A percentile compares a stretch with the other conserved stretches of the same genome.
Conservation (phyloP, 2,113 vertebrate species). For the Aix galericulata region DNA sequence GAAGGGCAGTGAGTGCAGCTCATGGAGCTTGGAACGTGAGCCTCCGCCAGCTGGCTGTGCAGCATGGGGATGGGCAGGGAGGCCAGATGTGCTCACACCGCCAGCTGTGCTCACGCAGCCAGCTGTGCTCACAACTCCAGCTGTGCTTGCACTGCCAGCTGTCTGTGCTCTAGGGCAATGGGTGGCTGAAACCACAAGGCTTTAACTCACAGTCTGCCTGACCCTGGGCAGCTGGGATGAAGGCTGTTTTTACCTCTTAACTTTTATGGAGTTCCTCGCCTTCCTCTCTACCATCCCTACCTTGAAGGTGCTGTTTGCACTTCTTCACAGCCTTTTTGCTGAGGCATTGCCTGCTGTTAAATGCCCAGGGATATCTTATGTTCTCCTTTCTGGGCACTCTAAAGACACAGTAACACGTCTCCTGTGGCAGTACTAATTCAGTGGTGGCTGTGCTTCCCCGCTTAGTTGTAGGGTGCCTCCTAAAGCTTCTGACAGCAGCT, state of each 20-base stretch:
- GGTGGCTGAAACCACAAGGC: background rate
- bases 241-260: background rate
- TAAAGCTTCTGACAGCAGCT: background rate
- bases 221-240: background rate
- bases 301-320: background rate
- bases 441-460: background rate
- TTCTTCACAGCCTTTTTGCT: background rate
- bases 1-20: background rate
- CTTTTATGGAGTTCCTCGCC: background rate
- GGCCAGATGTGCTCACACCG: background rate
- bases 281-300: background rate
- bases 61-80: background rate
- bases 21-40: rapidly evolving
- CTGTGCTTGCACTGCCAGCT: background rate
- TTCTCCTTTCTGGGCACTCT: background rate
- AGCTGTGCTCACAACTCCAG: background rate
- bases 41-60: background rate
- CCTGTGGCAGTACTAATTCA: background rate
- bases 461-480: background rate
- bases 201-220: background rate
- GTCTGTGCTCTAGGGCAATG: background rate
- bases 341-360: background rate
- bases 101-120: background rate
- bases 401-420: background rate
- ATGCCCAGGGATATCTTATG: rapidly evolving